Conservation (phyloP, 2,113 vertebrate genomes). For the Cervus canadensis region DNA sequence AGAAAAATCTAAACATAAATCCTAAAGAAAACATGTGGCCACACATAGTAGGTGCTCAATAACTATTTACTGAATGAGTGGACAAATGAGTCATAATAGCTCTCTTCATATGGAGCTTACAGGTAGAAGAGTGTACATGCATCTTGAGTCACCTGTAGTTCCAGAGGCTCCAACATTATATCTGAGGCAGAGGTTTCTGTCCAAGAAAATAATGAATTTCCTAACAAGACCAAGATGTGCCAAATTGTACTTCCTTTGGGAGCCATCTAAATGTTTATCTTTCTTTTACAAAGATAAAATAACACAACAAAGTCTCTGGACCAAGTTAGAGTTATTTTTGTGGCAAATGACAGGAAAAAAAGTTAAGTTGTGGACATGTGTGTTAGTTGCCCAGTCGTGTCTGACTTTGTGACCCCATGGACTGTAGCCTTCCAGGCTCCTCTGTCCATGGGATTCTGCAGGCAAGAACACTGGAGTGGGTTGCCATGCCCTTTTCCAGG, state of each 20-base stretch:
- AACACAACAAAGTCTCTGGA: neutral
- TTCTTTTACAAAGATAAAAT: neutral
- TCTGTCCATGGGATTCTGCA: neutral
- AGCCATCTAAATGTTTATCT: neutral
- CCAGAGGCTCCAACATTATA: neutral
- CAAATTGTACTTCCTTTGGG: neutral
- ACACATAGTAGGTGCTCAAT: neutral
- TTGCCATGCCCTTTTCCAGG: neutral
- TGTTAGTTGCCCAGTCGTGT: neutral
- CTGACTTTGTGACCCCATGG: neutral
- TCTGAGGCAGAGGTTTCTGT: neutral
- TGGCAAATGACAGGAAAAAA: neutral
- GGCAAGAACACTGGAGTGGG: neutral
- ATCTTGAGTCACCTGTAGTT: neutral
- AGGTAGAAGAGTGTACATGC: neutral
- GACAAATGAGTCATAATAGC: too few species aligned
- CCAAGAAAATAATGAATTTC: neutral
- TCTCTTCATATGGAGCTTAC: neutral
- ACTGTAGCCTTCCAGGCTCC: neutral
- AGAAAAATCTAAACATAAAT: neutral
- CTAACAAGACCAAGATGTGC: neutral
- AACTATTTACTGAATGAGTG: neutral
- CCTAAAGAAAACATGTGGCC: neutral
- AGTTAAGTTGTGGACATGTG: neutral
- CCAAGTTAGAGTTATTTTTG: neutral